These are phyloP conservation scores for Synergus japonicus DNA, from an alignment of 2,888 invertebrate genomes.

Conservation along the genomic window DNA sequence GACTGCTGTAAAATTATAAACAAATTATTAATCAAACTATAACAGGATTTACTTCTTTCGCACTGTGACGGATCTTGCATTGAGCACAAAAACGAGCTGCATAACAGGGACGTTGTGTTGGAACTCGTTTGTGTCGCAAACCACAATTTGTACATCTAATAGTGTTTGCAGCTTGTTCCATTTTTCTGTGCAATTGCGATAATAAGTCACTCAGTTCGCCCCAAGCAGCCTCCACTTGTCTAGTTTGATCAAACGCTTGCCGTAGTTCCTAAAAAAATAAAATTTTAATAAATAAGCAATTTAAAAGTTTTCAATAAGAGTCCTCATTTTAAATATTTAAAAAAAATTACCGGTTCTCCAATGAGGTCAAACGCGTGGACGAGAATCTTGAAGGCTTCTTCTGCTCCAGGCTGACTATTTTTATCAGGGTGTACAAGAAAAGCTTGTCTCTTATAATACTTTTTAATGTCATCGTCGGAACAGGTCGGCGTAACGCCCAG, in stretches of 20 bases:
- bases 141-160: constrained; percentile 97
- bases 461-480: constrained; percentile 95
- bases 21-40: not conserved
- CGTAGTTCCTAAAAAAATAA: constrained; percentile 82
- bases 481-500: constrained; percentile 92
- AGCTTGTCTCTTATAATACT: constrained; percentile 95
- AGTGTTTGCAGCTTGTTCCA: constrained; percentile 95
- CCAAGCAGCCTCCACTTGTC: constrained; percentile 91
- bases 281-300: not conserved
- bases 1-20: no score
- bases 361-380: constrained; percentile 97
- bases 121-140: constrained; percentile 91
- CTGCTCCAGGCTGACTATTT: constrained; percentile 95
- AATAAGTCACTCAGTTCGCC: constrained; percentile 92
- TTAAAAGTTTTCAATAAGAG: not conserved
- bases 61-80: constrained; percentile 93
- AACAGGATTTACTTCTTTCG: constrained; percentile 84
- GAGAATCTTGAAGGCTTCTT: constrained; percentile 97
- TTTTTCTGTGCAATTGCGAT: constrained; percentile 93
- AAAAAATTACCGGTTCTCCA: constrained; percentile 86
- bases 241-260: constrained; percentile 85
- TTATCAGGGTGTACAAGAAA: constrained; percentile 97
- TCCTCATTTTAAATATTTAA: constrained; percentile 9
- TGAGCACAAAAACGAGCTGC: constrained; percentile 94
- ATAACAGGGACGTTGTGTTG: constrained; percentile 92